Base-by-base conservation (phyloP, 2,888 invertebrate species). In the Leptopilina syphax region DNA sequence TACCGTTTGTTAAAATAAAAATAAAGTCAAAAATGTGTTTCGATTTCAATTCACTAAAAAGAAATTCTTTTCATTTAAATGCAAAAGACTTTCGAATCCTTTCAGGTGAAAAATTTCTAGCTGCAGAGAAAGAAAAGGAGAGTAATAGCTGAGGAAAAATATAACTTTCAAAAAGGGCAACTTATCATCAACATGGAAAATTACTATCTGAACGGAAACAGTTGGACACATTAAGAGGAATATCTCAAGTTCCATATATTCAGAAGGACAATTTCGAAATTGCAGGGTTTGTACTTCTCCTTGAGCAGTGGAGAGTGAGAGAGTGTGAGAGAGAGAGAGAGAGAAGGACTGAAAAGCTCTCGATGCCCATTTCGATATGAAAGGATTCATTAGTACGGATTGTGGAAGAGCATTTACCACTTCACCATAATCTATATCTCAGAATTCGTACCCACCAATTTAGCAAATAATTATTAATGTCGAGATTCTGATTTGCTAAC, bases 331-430 rank as follows among this genome's bases (percentile, higher is more conserved):
- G 34, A 34, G 34, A 27, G 34, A 34, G 34, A 34, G 27, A 57
- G 18, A 60, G 24, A 34, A 9, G 34, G 10, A 73, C 34, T 41
- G 41, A 34, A 73, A 73, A 57, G 57, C 73, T 57, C 73, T 73
- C 73, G 57, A 80, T 77, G 82, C 67, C 79, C 77, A 81, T 83
- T 83, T 80, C 80, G 79, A 81, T 80, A 80, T 76, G 79, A 63
- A 70, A 79, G 73, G 73, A 73, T 57, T 73, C 73, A 73, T 73
- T 73, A 73, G 73, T 73, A 54, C 34, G 57, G 34, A 73, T 73
- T 73, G 57, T 73, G 73, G 73, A 73, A 73, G 34, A 60, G 57
- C 73, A 73, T 57, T 73, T 73, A 60, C 57, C 73, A 57, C 41
- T 34, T 57, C 73, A n/a, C 73, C 34, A 60, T 73, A 73, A 60